Percentiles rank a stretch among this genome's conserved stretches.
Conservation (phyloP, 2,797 vertebrate genomes). For the Crypturellus tataupa region DNA sequence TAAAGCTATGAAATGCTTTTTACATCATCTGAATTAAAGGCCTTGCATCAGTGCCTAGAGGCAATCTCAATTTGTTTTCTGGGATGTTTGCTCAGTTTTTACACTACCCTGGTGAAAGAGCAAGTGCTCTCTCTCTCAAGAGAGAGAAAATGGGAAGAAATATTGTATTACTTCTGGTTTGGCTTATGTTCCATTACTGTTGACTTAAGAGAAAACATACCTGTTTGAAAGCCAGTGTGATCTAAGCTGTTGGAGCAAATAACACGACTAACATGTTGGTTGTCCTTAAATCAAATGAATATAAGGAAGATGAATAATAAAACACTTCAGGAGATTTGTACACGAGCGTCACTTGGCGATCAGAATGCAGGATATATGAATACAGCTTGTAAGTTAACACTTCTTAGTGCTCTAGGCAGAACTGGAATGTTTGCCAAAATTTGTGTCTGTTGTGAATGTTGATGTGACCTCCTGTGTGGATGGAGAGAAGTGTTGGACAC, state of each 20-base stretch:
- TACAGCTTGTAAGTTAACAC: fast-evolving
- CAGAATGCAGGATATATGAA: background rate
- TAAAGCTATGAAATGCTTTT: background rate
- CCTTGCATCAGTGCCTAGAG: background rate
- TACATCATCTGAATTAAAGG: background rate
- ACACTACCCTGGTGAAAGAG: background rate
- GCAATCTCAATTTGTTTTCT: background rate
- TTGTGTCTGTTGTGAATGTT: background rate
- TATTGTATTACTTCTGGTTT: background rate
- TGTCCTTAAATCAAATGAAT: background rate
- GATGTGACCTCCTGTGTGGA: background rate
- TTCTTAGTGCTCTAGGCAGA: background rate
- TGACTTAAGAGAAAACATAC: background rate
- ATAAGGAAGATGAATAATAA: background rate
- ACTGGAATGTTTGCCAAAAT: background rate
- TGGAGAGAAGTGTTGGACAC: background rate
- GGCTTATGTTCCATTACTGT: background rate
- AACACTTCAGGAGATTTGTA: background rate
- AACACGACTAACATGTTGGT: background rate
- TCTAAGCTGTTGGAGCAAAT: background rate
- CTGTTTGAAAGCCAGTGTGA: background rate
- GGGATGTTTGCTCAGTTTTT: background rate
- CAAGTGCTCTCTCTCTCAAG: background rate
- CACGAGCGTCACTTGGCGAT: background rate
- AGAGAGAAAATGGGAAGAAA: background rate